Evolutionary conservation across 2,797 vertebrate genomes (phyloP), one percentile per base, ranked within the genome.

Genomic region (Thaleichthys pacificus): DNA sequence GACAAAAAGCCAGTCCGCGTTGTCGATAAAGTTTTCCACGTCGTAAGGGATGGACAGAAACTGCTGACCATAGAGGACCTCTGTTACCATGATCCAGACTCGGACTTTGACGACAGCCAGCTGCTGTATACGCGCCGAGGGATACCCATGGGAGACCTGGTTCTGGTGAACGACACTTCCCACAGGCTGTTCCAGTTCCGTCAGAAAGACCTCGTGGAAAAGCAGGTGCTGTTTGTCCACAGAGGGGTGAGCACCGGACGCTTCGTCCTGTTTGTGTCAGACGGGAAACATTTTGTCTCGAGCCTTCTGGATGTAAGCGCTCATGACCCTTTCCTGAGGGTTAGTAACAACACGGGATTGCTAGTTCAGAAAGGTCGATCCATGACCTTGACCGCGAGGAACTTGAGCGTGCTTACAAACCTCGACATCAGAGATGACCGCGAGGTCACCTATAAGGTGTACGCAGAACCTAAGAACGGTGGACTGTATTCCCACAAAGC

Each of bases 221-320:
- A 94, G 6, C 87, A 51, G 1, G 93, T 98, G 63, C 83, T 98
- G 22, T 99, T 96, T 76, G 71, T 92, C 75, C 95, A 97, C 80
- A 87, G 0, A 22, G 95, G 96, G 1, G 90, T 88, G 21, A 94
- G 91, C 85, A 90, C 82, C 6, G 95, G 95, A 2, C 86, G 89
- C 60, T 97, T 98, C 77, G 94, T 98, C 62, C 91, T 99, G 35
- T 96, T 98, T 15, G 93, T 97, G 54, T 96, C 96, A 0, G 96
- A 98, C 74, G 95, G 95, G 11, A 94, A 95, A 81, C 94, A 97
- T 83, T 94, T 94, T 74, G 92, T 93, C 0, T 95, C 94, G 0
- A 93, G 92, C 3, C 91, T 98, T 76, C 84, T 97, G 4, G 95
- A 97, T 80, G 92, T 98, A 80, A 94, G 82, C 38, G 94, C 94